Evolutionary conservation across 1,140 invertebrate genomes (phyloP).

Genomic region (Brachionus calyciflorus): DNA sequence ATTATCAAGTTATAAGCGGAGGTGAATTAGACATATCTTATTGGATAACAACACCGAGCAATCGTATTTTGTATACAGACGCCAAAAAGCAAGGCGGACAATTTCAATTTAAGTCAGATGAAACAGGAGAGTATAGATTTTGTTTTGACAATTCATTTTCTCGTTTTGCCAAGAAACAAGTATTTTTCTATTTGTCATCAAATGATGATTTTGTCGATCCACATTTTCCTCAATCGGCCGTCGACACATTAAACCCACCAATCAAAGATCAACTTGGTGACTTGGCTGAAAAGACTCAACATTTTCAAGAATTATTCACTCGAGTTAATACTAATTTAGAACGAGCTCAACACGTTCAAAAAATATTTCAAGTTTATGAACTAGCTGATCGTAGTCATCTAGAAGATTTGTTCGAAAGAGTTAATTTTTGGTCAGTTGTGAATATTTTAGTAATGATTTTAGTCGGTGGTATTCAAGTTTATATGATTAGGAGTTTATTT

Average conservation of each 20-base stretch:
- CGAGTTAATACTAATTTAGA: conserved; percentile 66
- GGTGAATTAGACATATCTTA: conserved; percentile 77
- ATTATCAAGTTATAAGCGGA: conserved; percentile 69
- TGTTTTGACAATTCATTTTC: conserved; percentile 81
- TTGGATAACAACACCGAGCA: conserved; percentile 67
- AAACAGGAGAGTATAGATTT: conserved; percentile 72
- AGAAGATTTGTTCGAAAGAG: conserved; percentile 71
- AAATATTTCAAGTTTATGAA: conserved; percentile 70
- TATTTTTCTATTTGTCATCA: conserved; percentile 75
- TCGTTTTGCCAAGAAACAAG: conserved; percentile 72
- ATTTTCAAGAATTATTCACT: conserved; percentile 63
- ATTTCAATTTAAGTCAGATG: conserved; percentile 55
- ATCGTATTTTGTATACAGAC: conserved; percentile 67
- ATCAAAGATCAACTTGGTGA: conserved; percentile 48
- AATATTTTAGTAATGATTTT: conserved; percentile 70
- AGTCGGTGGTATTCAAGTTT: conserved; percentile 68
- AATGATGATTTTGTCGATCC: conserved; percentile 66
- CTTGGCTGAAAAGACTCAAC: conserved; percentile 47
- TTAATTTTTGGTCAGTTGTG: conserved; percentile 71
- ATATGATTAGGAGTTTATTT: conserved; percentile 70
- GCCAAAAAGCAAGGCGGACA: conserved; percentile 70
- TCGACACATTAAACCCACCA: conserved; percentile 48
- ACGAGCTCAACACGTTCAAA: conserved; percentile 70
- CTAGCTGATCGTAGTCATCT: conserved; percentile 74
- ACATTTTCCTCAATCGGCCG: conserved; percentile 57